Base-by-base conservation (phyloP, 2,113 vertebrate species). In the Baryphthengus martii region DNA sequence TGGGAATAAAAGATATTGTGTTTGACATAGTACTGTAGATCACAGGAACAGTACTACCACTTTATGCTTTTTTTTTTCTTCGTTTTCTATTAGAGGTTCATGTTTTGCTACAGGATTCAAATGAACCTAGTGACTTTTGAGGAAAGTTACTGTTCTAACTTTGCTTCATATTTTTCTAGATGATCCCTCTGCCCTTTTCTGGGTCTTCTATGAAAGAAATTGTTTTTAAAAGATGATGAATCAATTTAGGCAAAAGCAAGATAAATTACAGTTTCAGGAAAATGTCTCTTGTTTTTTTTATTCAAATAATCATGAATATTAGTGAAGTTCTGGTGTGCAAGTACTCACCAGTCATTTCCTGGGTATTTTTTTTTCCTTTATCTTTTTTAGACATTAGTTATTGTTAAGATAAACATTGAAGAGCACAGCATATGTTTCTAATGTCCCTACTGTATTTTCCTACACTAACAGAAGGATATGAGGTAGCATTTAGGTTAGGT, bases 171-270 rank as follows among this genome's bases (percentile, higher is more conserved):
- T 79, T 94, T 75, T 93, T 95, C 77, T 74, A 88, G 78, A 70
- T 85, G 71, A 76, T 70, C 77, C 89, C 67, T 23, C 58, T 79
- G 73, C 56, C 93, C 93, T 95, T 91, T 97, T 82, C 77, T 76
- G 58, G 13, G 62, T 39, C 55, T 42, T 93, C 93, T 58, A n/a
- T 20, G 1, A 39, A 50, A 88, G n/a, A 94, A 92, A 91, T 58
- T 76, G 44, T 75, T 95, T 66, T 77, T 45, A 95, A 91, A 94
- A 25, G n/a, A 39, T 88, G 74, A 81, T 89, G 40, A 58, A 52
- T 94, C 67, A 76, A 40, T 95, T 91, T 96, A 89, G n/a, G 50
- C 71, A 83, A 42, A 91, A 90, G 23, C 47, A 95, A 96, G 74
- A 93, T 56, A 92, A 74, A 59, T 61, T 94, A 24, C 23, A 62